These are phyloP conservation scores for Coleophora flavipennella DNA, from an alignment of 2,888 invertebrate genomes.

Conservation along the genomic window DNA sequence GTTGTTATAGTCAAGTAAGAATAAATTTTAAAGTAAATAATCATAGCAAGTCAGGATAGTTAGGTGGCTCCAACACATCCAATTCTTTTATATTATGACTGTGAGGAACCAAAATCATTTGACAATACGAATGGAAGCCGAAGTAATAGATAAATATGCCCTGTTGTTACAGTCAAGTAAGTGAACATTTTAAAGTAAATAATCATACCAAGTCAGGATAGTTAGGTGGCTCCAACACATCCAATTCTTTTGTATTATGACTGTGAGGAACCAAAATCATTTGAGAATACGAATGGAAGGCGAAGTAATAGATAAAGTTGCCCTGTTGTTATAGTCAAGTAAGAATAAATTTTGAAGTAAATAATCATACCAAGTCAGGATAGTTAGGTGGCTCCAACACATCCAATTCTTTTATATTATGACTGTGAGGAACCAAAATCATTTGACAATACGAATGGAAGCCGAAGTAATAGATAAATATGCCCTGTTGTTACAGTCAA, in stretches of 20 bases:
- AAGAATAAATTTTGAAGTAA: background rate
- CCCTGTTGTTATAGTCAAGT: too few relatives aligned
- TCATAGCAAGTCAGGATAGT: background rate
- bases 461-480: too few relatives aligned
- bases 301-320: too few relatives aligned
- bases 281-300: too few relatives aligned
- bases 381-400: background rate
- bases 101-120: background rate
- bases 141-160: too few relatives aligned
- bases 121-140: too few relatives aligned
- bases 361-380: background rate
- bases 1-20: too few relatives aligned
- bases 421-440: background rate
- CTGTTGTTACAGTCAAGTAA: too few relatives aligned
- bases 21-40: background rate
- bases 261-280: background rate
- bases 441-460: too few relatives aligned
- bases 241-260: background rate
- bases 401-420: background rate
- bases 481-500: too few relatives aligned
- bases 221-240: background rate
- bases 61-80: background rate
- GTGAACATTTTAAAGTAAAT: background rate
- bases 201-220: background rate
- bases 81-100: background rate